Conservation (phyloP, 1,140 invertebrate genomes). For the Heliconius congener region DNA sequence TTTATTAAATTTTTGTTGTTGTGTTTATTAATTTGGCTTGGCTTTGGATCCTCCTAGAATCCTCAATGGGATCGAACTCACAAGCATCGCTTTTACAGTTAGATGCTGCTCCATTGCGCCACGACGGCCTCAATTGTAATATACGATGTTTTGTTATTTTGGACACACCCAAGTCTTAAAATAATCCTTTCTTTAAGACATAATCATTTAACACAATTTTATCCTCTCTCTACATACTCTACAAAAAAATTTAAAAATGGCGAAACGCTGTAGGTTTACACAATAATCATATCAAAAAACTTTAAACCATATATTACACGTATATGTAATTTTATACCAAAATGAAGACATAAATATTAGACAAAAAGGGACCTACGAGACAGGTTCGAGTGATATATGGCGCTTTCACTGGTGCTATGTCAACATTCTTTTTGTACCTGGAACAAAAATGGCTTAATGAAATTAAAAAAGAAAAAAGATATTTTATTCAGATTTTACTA, state of each 20-base stretch:
- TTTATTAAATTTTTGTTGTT: no score
- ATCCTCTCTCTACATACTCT: no score
- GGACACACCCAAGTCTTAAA: no score
- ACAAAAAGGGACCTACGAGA: constrained; percentile 17
- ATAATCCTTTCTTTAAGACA: no score
- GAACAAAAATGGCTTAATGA: constrained; percentile 12
- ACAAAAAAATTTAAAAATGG: not conserved
- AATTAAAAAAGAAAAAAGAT: not conserved
- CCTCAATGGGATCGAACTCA: no score
- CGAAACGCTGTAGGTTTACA: not conserved
- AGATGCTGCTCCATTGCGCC: no score
- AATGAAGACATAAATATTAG: constrained; percentile 20
- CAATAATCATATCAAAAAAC: not conserved
- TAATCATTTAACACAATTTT: no score
- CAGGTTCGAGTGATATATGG: constrained; percentile 16
- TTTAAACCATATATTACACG: constrained; percentile 4
- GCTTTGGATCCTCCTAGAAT: no score
- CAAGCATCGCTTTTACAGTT: no score
- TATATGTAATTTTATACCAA: constrained; percentile 6
- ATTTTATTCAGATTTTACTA: not conserved
- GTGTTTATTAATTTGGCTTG: no score
- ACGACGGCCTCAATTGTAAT: no score
- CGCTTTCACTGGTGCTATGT: constrained; percentile 12
- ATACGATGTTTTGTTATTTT: no score
- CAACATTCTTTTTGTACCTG: constrained; percentile 13